Conservation (phyloP, 2,797 vertebrate genomes). For the Pagetopsis macropterus region DNA sequence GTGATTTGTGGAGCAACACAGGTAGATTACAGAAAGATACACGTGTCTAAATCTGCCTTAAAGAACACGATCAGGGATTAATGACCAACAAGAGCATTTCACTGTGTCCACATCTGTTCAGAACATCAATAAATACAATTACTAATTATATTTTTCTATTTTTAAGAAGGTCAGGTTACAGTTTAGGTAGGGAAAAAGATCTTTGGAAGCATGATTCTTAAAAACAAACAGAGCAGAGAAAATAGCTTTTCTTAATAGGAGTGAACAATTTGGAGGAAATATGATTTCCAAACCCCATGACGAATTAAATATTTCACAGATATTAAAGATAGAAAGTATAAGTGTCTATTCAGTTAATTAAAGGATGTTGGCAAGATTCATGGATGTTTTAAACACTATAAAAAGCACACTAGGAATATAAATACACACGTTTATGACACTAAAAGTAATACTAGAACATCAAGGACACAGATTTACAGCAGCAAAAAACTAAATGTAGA, state of each 20-base stretch:
- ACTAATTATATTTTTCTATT: background rate
- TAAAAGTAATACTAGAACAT: background rate
- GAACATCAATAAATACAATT: constrained; percentile 1
- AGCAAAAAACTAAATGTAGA: background rate
- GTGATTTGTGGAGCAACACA: background rate
- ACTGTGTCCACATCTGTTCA: background rate
- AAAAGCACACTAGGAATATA: background rate
- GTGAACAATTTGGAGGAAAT: background rate
- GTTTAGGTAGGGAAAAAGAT: background rate
- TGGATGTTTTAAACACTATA: background rate
- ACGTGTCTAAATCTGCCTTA: background rate
- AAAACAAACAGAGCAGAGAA: background rate
- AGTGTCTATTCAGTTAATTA: background rate
- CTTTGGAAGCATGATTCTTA: background rate
- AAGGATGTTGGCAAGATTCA: background rate
- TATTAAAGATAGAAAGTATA: background rate
- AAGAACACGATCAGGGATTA: background rate
- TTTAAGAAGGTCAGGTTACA: background rate
- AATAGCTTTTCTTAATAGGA: background rate
- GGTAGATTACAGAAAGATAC: background rate
- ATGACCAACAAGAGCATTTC: background rate
- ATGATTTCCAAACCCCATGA: no score
- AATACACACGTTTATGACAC: background rate
- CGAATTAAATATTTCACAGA: background rate
- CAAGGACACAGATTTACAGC: background rate